A percentile compares a stretch with the other conserved stretches of the same genome.
phyloP scores from a whole-genome alignment of 2,797 vertebrate species.

The Pygocentrus nattereri region DNA sequence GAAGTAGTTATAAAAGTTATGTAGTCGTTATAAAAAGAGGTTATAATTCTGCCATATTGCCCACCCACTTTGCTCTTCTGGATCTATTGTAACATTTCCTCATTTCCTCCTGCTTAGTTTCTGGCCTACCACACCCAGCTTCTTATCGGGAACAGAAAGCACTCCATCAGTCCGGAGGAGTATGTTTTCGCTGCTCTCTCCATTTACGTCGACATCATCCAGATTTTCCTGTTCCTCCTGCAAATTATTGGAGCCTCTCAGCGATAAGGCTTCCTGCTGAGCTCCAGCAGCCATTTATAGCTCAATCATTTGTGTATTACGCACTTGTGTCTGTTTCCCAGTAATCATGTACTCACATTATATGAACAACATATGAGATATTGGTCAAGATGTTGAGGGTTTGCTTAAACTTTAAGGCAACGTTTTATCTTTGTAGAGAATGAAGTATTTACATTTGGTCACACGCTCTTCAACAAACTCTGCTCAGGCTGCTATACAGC shows the following conservation, averaged over 20 bases:
- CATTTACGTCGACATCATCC: conserved; percentile 92
- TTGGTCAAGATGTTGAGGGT: neutral
- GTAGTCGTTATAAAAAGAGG: no score
- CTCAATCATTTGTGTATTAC: neutral
- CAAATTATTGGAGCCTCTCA: conserved; percentile 84
- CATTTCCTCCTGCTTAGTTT: conserved; percentile 79
- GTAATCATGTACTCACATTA: neutral
- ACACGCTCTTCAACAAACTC: no score
- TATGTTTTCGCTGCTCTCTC: conserved; percentile 91
- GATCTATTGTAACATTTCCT: neutral
- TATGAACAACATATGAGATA: neutral
- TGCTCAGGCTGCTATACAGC: no score
- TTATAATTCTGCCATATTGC: neutral
- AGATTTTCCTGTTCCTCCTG: conserved; percentile 94
- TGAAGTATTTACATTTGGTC: no score
- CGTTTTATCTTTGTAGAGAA: neutral
- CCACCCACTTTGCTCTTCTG: neutral
- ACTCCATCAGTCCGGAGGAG: conserved; percentile 91
- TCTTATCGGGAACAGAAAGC: conserved; percentile 93
- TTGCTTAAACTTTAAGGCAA: neutral
- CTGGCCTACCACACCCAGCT: conserved; percentile 96
- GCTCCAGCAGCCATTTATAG: neutral
- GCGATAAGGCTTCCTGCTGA: conserved; percentile 62
- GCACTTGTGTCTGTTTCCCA: conserved; percentile 23
- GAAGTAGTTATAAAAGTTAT: no score